Evolutionary conservation across 2,113 vertebrate genomes (phyloP).

Genomic region (Noturus placidus): DNA sequence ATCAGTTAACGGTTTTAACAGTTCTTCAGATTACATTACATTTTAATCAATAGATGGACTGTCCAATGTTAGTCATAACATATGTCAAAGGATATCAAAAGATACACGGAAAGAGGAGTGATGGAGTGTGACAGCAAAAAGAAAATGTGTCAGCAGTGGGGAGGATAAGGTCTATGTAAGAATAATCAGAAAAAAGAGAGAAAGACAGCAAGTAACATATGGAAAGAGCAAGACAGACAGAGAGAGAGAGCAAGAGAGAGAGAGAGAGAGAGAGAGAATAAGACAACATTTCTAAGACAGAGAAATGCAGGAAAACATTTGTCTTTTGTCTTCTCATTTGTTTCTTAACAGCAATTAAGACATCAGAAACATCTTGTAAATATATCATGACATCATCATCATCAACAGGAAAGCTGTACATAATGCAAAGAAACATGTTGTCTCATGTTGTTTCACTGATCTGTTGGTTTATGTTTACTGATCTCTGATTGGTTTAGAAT

Average conservation of each 20-base stretch:
- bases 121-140: conserved; percentile 4
- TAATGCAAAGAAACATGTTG: conserved; percentile 19
- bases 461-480: conserved; percentile 36
- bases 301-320: background rate
- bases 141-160: background rate
- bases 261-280: background rate
- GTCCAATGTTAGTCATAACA: conserved; percentile 7
- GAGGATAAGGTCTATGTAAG: background rate
- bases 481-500: conserved; percentile 40
- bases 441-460: conserved; percentile 18
- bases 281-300: background rate
- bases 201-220: background rate
- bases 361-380: conserved; percentile 41
- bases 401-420: conserved; percentile 49
- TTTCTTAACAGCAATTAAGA: conserved; percentile 32
- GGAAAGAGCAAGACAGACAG: conserved; percentile 20
- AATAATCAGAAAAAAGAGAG: background rate
- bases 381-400: conserved; percentile 31
- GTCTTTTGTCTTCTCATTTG: conserved; percentile 27
- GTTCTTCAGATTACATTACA: conserved; percentile 18
- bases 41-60: background rate
- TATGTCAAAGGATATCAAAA: conserved; percentile 3
- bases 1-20: conserved; percentile 23
- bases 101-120: conserved; percentile 4
- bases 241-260: conserved; percentile 1